Conservation (phyloP, 1,140 invertebrate species). For the Drosophila sp. region DNA sequence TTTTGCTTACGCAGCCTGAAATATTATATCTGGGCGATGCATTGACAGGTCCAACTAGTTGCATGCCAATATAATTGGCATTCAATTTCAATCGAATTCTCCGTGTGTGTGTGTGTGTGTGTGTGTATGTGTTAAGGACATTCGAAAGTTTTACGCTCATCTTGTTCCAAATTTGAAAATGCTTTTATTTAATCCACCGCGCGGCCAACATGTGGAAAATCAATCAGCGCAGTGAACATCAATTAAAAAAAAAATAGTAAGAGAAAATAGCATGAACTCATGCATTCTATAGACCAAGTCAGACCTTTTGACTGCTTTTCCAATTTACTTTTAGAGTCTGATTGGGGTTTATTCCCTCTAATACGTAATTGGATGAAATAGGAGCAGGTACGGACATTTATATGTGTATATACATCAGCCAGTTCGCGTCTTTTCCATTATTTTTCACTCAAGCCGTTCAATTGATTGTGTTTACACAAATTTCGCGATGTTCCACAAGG, state of each 20-base stretch:
- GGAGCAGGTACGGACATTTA: background rate
- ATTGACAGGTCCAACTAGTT: slow-evolving; percentile 73
- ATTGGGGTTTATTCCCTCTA: slow-evolving; percentile 15
- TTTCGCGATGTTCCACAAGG: background rate
- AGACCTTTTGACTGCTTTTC: slow-evolving; percentile 22
- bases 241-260: slow-evolving; percentile 42
- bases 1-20: slow-evolving; percentile 54
- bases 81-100: slow-evolving; percentile 68
- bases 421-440: slow-evolving; percentile 30
- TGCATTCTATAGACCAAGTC: background rate
- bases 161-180: slow-evolving; percentile 62
- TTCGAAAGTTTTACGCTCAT: slow-evolving; percentile 11
- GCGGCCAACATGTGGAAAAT: slow-evolving; percentile 52
- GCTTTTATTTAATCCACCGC: slow-evolving; percentile 59
- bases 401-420: background rate
- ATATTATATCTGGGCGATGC: slow-evolving; percentile 62
- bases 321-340: slow-evolving; percentile 28
- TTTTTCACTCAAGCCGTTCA: slow-evolving; percentile 41
- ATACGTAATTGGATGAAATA: background rate
- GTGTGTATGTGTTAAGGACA: slow-evolving; percentile 20
- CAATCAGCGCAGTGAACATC: slow-evolving; percentile 58
- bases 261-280: slow-evolving; percentile 18
- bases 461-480: slow-evolving; percentile 4
- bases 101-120: slow-evolving; percentile 34
- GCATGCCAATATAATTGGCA: slow-evolving; percentile 70